phyloP scores from a whole-genome alignment of 2,888 invertebrate species.

The Hermaeophaga mercurialis region DNA sequence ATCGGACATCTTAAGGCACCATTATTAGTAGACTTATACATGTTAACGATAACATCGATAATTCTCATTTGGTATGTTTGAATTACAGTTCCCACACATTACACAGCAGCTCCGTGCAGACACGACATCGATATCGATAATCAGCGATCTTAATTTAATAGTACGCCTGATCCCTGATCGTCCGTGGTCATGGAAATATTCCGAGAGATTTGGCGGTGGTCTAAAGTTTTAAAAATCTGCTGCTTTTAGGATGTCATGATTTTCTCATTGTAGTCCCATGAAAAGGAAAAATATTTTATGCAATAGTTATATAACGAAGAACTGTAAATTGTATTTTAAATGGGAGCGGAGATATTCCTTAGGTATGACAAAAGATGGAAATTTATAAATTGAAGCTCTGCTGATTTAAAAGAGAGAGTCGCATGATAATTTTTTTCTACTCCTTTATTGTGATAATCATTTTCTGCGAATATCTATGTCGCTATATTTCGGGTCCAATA shows the following conservation, averaged over 20 bases:
- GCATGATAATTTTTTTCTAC: no score
- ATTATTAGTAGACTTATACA: conserved; percentile 40
- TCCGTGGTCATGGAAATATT: conserved; percentile 28
- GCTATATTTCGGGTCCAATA: conserved; percentile 7
- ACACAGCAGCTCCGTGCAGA: conserved; percentile 39
- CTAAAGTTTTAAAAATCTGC: not conserved
- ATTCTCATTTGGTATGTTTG: conserved; percentile 40
- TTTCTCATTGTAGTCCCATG: no score
- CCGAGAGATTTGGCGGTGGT: conserved; percentile 23
- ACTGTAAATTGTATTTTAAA: no score
- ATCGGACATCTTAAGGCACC: conserved; percentile 36
- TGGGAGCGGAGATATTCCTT: no score
- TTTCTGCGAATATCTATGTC: not conserved
- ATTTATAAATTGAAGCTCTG: no score
- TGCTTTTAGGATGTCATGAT: no score
- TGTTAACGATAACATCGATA: conserved; percentile 39
- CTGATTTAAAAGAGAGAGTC: no score
- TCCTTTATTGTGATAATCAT: no score
- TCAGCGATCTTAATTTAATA: conserved; percentile 39
- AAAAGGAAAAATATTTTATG: no score
- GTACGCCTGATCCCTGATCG: conserved; percentile 21
- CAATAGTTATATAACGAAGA: no score
- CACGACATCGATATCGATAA: conserved; percentile 38
- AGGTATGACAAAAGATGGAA: no score
- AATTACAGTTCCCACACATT: conserved; percentile 41